phyloP scores from a whole-genome alignment of 2,797 vertebrate species.

The Crocodylus rhombifer region DNA sequence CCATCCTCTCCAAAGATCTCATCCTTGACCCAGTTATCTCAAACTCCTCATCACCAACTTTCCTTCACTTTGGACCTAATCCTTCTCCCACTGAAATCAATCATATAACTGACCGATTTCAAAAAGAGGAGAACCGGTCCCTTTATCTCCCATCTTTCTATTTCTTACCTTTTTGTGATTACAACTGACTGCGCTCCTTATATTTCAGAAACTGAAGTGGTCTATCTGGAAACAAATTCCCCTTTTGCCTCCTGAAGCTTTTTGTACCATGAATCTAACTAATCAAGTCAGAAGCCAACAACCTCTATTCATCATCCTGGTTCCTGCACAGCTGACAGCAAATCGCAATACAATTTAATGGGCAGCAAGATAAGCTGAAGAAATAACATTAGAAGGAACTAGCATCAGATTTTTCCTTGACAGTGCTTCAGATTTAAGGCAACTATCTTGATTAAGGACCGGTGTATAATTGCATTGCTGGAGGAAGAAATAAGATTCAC shows the following conservation, averaged over 20 bases:
- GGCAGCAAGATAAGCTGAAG: rapidly evolving
- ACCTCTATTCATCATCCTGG: rapidly evolving
- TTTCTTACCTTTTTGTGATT: background rate
- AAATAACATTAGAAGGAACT: rapidly evolving
- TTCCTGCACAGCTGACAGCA: background rate
- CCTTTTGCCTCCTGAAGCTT: background rate
- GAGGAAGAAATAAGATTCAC: background rate
- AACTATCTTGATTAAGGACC: no score
- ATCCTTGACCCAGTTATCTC: slow-evolving; percentile 4
- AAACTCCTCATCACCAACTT: background rate
- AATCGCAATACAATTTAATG: rapidly evolving
- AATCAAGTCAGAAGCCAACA: background rate
- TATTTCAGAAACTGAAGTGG: background rate
- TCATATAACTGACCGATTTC: background rate
- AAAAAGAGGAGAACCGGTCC: background rate
- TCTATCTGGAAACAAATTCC: background rate
- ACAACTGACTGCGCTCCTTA: background rate
- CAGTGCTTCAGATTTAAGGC: background rate
- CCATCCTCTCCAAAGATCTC: background rate
- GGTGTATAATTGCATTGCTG: no score
- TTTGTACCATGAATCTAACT: background rate
- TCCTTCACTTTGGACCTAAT: background rate
- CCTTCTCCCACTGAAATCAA: slow-evolving; percentile 20
- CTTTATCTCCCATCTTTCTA: background rate
- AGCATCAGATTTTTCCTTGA: rapidly evolving